These are phyloP conservation scores for Ceriagrion tenellum DNA, from an alignment of 2,888 invertebrate genomes.

Conservation along the genomic window DNA sequence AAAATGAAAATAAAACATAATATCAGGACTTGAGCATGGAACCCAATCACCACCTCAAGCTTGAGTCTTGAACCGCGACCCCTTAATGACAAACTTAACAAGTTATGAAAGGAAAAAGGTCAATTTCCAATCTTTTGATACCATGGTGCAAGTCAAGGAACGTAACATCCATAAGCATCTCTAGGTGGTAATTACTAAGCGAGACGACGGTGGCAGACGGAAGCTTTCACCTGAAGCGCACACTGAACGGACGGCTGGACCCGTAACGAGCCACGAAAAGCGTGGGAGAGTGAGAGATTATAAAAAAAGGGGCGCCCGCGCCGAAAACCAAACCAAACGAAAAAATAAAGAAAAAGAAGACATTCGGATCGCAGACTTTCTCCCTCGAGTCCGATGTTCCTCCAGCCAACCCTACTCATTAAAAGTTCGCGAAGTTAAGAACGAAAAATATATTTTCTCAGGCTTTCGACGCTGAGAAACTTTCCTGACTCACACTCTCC, in stretches of 20 bases:
- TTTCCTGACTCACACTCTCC: background rate
- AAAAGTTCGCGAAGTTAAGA: conserved; percentile 14
- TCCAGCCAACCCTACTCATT: background rate
- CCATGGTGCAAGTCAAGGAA: background rate
- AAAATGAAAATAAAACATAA: too few species aligned
- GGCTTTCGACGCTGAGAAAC: background rate
- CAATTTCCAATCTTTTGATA: background rate
- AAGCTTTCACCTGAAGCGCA: background rate
- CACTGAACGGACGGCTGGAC: background rate
- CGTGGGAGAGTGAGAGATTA: too few species aligned
- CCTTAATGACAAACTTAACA: background rate
- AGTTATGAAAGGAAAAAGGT: background rate
- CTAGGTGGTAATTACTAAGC: background rate
- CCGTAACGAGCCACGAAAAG: background rate
- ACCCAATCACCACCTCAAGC: too few species aligned
- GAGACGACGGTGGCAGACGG: background rate
- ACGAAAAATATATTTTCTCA: background rate
- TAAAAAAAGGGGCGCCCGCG: background rate
- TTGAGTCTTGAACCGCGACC: background rate
- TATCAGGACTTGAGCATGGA: too few species aligned
- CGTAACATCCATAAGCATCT: background rate
- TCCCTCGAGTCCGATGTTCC: background rate
- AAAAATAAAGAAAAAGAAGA: background rate
- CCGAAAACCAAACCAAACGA: too few species aligned
- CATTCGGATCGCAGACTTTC: background rate